phyloP scores from a whole-genome alignment of 2,888 invertebrate genomes.

The Drosophila helvetica region DNA sequence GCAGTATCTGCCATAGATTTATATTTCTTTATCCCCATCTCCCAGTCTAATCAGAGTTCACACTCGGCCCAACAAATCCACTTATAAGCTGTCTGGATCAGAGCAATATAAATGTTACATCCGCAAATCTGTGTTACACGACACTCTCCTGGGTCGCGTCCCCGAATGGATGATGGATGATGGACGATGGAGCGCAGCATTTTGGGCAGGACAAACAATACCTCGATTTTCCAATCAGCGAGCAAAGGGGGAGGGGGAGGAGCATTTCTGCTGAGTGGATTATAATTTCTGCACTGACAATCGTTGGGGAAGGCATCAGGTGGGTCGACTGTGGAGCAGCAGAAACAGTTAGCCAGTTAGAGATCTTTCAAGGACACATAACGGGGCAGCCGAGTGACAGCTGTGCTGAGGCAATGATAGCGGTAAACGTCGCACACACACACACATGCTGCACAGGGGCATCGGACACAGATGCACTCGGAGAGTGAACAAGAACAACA shows the following conservation, averaged over 20 bases:
- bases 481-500: conserved; percentile 38
- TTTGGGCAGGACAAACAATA: conserved; percentile 24
- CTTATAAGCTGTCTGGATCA: conserved; percentile 37
- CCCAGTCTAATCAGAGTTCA: conserved; percentile 29
- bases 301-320: conserved; percentile 4
- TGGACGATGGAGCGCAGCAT: conserved; percentile 16
- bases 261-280: conserved; percentile 24
- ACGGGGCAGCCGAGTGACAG: conserved; percentile 63
- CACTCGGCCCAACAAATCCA: conserved; percentile 25
- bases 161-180: conserved; percentile 31
- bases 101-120: conserved; percentile 51
- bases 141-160: conserved; percentile 30
- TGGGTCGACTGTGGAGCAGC: conserved; percentile 28
- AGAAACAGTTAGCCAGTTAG: conserved; percentile 62
- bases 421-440: conserved; percentile 54
- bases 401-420: conserved; percentile 50
- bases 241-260: not conserved
- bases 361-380: conserved; percentile 71
- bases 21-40: conserved; percentile 16
- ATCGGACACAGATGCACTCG: conserved; percentile 38
- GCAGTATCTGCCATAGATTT: not conserved
- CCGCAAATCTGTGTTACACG: conserved; percentile 44
- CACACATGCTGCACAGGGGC: conserved; percentile 2
- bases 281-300: conserved; percentile 37
- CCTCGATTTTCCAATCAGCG: conserved; percentile 5